These are phyloP conservation scores for Murina feae DNA, from an alignment of 2,113 vertebrate genomes.

Conservation along the genomic window DNA sequence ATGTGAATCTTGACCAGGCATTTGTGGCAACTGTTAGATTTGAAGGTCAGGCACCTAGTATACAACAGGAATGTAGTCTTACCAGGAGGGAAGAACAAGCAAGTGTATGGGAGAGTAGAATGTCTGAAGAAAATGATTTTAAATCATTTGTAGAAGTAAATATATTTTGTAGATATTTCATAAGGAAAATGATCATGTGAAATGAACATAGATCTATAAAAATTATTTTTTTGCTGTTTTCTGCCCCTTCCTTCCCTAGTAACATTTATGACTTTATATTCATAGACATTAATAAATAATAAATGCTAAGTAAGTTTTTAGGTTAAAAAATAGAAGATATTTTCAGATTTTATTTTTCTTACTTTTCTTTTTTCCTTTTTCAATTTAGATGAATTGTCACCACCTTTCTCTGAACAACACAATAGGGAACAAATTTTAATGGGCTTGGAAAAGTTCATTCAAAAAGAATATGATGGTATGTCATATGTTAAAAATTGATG, in stretches of 20 bases:
- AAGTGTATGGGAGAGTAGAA: background rate
- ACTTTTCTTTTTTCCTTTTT: conserved; percentile 51
- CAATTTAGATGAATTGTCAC: conserved; percentile 90
- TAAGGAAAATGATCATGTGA: background rate
- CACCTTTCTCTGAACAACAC: conserved; percentile 91
- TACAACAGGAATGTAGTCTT: background rate
- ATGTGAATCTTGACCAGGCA: background rate
- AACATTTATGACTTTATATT: conserved; percentile 26
- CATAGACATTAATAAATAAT: conserved; percentile 30
- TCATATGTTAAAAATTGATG: conserved; percentile 28
- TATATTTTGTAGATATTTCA: background rate
- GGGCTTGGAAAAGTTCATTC: conserved; percentile 95
- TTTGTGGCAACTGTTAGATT: conserved; percentile 8
- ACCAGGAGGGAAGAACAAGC: background rate
- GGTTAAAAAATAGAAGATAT: conserved; percentile 38
- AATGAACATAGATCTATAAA: conserved; percentile 33
- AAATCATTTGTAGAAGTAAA: conserved; percentile 34
- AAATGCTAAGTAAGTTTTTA: conserved; percentile 20
- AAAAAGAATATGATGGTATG: conserved; percentile 97
- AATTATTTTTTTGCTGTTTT: background rate
- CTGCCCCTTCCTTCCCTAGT: background rate
- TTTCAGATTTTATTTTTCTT: conserved; percentile 31
- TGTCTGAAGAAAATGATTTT: background rate
- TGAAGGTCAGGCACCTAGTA: background rate
- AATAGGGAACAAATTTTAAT: conserved; percentile 95